A percentile compares a stretch with the other conserved stretches of the same genome.
Conservation (phyloP, 2,888 invertebrate genomes). For the Agrilus biguttatus region DNA sequence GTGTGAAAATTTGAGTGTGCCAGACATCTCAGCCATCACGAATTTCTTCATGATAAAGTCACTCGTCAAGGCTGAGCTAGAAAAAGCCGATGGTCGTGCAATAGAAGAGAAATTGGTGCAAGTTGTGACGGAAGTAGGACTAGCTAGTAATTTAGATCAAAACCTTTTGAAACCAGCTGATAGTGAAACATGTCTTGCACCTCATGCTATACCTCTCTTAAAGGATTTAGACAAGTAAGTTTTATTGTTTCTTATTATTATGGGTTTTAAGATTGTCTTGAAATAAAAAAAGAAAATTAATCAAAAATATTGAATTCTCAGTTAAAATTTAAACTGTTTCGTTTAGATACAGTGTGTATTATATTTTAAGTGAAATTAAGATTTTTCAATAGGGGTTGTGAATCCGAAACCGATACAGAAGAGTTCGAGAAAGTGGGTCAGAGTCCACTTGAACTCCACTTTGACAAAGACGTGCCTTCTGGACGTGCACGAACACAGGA, state of each 20-base stretch:
- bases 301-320: too few species aligned
- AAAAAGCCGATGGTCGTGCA: conserved; percentile 18
- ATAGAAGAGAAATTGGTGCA: conserved; percentile 27
- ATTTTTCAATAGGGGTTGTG: conserved; percentile 45
- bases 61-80: conserved; percentile 15
- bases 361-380: too few species aligned
- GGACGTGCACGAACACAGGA: conserved; percentile 36
- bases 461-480: conserved; percentile 31
- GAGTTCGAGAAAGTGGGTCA: conserved; percentile 69
- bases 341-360: too few species aligned
- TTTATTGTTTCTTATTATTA: background rate
- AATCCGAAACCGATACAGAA: conserved; percentile 69
- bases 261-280: too few species aligned
- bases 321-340: too few species aligned
- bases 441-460: conserved; percentile 35
- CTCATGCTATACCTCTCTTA: conserved; percentile 24
- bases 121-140: conserved; percentile 26
- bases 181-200: conserved; percentile 22
- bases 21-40: conserved; percentile 54
- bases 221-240: conserved; percentile 30
- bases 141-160: conserved; percentile 27
- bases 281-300: too few species aligned
- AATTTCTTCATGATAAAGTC: conserved; percentile 44
- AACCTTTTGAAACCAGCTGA: conserved; percentile 27
- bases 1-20: conserved; percentile 45